Evolutionary conservation across 2,888 invertebrate genomes (phyloP), one percentile per base, ranked within the genome.

Genomic region (Sphinx pinastri): DNA sequence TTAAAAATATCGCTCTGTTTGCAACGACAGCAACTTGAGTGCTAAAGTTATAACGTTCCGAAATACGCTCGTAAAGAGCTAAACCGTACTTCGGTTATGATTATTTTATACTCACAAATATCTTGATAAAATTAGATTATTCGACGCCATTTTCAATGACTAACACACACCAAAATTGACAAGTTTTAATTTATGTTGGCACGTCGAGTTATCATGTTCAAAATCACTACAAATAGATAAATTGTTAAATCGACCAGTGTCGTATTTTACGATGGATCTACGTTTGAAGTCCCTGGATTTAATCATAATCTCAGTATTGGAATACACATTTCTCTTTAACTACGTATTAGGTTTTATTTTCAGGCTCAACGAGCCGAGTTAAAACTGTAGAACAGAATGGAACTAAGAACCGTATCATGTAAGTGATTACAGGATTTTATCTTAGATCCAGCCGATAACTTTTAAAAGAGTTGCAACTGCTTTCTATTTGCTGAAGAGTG

Each of bases 51-150:
- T 78, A 80, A 74, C 78, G 72, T 72, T 78, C 73, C 75, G 75
- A 79, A 85, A 86, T 79, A 76, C 77, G 76, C 75, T 84, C 86
- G 83, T 88, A 86, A 89, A 63, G 25, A 63, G 19, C 63, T 13
- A 63, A 3, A 49, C 12, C 47, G 11, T 6, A 63, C 47, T 63
- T 63, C 49, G 12, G 49, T 63, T 63, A 49, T 19, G 16, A 49
- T 19, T 47, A 49, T 63, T 63, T 63, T 49, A 63, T 47, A 47
- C 49, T 19, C 49, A 13, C 16, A 13, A 49, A 19, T 63, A 6
- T 49, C 13, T 63, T 14, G 63, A 49, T 19, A 49, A 13, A 8
- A 12, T 47, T 1, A 6, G 13, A 49, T 49, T 19, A 7, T 7
- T n/a, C 4, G 16, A 63, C 6, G 25, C 25, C 2, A 12, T 57